Evolutionary conservation across 1,140 invertebrate species (phyloP), one percentile per base, ranked within the genome.

Genomic region (Dreissena polymorpha): DNA sequence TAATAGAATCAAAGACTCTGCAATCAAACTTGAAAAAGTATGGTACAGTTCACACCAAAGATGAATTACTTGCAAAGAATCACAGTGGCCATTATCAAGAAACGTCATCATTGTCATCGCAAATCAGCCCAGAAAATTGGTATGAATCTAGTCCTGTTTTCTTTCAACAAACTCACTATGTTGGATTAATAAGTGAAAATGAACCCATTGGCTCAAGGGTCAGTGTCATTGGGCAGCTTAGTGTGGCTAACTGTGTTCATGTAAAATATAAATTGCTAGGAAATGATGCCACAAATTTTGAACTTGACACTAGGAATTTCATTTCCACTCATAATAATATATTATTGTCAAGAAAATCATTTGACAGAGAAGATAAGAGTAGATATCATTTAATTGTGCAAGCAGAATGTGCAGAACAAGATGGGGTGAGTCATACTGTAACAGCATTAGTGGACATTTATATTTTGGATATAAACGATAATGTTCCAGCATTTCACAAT

Each of bases 391-490:
- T 74, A n/a, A n/a, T 65, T 18, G 18, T 82, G 25, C 25, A 51
- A n/a, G 79, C 69, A 64, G 70, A 53, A n/a, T 73, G 63, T 73
- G 23, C 39, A 63, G 63, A 50, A 57, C 55, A 60, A 23, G 23
- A 67, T 39, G 65, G 21, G 10, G 6, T 6, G 6, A 23, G 16
- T 18, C 16, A 23, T 60, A 60, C 57, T 29, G 29, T 51, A 51
- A 14, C 16, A 67, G 73, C 79, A 49, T 21, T 14, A 10, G 64
- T 82, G 50, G 70, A 82, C 3, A 57, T 82, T 73, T 64, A 82
- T 82, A 69, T 82, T 27, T 49, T 73, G 13, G 79, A 82, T 67
- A 57, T 50, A 18, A 82, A 82, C 53, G 79, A 82, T 74, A 67
- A 57, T 73, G 51, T 67, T 51, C 79, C 79, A 73, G 55, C 65